These are phyloP conservation scores for Silurus aristotelis DNA, from an alignment of 2,797 vertebrate species.

Conservation along the genomic window DNA sequence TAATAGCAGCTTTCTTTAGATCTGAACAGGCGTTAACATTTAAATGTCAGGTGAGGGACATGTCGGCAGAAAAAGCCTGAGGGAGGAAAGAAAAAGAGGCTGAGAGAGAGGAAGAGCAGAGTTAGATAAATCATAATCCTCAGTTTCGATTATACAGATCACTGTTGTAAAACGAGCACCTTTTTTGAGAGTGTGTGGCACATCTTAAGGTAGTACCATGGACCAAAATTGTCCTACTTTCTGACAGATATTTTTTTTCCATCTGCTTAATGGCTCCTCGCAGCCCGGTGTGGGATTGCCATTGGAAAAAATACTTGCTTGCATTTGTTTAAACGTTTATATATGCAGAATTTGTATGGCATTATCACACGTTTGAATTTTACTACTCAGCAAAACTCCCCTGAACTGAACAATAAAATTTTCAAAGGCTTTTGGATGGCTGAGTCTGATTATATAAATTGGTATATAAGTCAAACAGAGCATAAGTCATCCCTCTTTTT, in stretches of 20 bases:
- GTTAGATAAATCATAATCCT: neutral
- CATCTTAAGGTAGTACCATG: neutral
- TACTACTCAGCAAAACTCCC: neutral
- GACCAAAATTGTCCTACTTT: neutral
- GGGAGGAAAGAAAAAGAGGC: constrained; percentile 13
- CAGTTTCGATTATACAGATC: constrained; percentile 12
- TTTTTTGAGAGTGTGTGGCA: neutral
- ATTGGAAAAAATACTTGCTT: neutral
- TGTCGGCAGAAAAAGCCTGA: constrained; percentile 43
- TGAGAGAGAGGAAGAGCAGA: neutral
- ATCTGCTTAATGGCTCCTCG: constrained; percentile 19
- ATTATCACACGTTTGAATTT: neutral
- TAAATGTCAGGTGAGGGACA: constrained; percentile 56
- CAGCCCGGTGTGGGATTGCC: neutral
- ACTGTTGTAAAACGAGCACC: neutral
- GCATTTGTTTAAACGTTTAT: neutral
- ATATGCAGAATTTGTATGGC: neutral
- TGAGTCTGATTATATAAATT: neutral
- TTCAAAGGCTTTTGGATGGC: neutral
- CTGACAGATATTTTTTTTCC: neutral
- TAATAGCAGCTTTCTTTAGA: constrained; percentile 54
- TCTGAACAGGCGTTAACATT: constrained; percentile 58
- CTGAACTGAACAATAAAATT: neutral
- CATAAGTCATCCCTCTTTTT: neutral
- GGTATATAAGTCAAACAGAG: neutral